Conservation (phyloP, 2,113 vertebrate genomes). For the Natator depressus region DNA sequence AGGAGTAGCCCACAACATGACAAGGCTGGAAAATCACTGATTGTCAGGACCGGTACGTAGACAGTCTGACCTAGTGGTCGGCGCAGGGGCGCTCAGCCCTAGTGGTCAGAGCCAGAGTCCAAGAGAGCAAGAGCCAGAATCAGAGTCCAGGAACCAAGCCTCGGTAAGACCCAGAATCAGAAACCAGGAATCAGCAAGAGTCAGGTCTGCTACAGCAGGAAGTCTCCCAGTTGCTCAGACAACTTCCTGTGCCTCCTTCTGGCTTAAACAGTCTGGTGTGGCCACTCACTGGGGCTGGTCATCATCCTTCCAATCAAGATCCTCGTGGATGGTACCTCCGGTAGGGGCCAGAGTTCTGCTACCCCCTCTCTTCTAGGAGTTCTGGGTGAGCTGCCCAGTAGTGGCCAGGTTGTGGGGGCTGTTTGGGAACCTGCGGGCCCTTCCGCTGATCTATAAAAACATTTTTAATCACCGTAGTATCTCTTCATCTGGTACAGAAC, state of each 20-base stretch:
- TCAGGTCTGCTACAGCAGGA: not conserved
- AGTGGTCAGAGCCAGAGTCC: not conserved
- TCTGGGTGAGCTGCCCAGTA: not conserved
- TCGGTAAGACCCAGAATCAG: not conserved
- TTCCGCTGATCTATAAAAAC: not conserved
- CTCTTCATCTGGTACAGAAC: not conserved
- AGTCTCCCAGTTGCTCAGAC: not conserved
- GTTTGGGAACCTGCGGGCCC: not conserved
- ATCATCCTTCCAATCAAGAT: not conserved
- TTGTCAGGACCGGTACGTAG: not conserved
- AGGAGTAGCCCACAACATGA: not conserved
- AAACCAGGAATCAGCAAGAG: not conserved
- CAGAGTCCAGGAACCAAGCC: not conserved
- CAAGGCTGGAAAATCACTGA: not conserved
- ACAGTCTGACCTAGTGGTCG: not conserved
- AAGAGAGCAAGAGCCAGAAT: not conserved
- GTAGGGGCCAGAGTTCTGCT: not conserved
- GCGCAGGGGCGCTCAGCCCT: no score
- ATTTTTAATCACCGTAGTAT: not conserved
- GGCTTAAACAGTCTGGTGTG: not conserved
- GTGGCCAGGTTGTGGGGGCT: not conserved
- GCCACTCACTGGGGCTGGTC: not conserved
- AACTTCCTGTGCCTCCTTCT: not conserved
- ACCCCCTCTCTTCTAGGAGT: not conserved
- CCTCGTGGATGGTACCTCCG: not conserved